phyloP scores from a whole-genome alignment of 2,797 vertebrate genomes.

The Darevskia mixta region DNA sequence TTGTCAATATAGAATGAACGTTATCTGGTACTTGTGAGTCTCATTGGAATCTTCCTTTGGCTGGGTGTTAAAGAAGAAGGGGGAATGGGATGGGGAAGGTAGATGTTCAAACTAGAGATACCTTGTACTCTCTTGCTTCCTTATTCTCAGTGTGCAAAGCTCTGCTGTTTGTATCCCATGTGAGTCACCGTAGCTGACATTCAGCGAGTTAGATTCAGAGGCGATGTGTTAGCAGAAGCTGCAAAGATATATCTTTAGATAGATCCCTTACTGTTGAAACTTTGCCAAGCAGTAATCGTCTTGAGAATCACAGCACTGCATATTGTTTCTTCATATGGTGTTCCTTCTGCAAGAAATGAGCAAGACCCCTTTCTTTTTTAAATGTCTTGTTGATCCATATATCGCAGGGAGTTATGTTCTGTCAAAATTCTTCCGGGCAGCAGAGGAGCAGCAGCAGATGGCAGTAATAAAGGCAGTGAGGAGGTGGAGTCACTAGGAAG shows the following conservation, averaged over 20 bases:
- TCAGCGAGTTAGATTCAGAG: not conserved
- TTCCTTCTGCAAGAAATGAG: not conserved
- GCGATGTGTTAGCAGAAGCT: not conserved
- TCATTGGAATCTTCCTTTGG: not conserved
- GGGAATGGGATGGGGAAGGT: not conserved
- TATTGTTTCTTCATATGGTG: not conserved
- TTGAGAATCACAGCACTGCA: not conserved
- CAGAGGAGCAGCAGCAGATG: too few species aligned
- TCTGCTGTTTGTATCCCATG: not conserved
- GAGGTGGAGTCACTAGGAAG: not conserved
- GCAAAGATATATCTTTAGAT: conserved; percentile 8
- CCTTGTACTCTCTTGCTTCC: not conserved
- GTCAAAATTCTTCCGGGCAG: not conserved
- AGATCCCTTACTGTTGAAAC: not conserved
- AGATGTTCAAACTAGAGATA: not conserved
- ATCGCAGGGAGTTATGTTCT: not conserved
- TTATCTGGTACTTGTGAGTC: not conserved
- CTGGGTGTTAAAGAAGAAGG: not conserved
- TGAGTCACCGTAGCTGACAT: not conserved
- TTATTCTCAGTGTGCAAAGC: not conserved
- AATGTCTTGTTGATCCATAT: not conserved
- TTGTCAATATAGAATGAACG: too few species aligned
- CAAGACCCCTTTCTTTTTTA: not conserved
- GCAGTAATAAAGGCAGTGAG: not conserved
- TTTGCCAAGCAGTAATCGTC: not conserved